Conservation (phyloP, 2,888 invertebrate genomes). For the Aricia artaxerxes region DNA sequence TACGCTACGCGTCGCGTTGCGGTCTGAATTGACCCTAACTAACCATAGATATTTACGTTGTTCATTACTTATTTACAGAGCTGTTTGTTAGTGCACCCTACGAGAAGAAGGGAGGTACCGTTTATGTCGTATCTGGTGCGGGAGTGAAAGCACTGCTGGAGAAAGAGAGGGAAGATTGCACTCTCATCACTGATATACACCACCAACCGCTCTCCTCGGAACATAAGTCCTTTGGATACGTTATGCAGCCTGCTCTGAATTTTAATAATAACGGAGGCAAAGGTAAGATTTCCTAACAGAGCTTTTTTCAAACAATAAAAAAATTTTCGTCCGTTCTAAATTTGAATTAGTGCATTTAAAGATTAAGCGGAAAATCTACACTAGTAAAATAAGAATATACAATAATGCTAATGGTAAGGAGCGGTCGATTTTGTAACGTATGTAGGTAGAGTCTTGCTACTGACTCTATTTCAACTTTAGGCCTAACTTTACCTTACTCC, state of each 20-base stretch:
- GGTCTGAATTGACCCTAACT: no score
- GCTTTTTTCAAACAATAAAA: no score
- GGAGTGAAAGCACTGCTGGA: constrained; percentile 45
- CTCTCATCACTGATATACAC: constrained; percentile 43
- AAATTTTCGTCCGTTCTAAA: no score
- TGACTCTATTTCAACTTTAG: no score
- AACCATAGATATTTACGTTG: no score
- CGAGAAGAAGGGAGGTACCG: constrained; percentile 52
- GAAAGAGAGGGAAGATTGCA: constrained; percentile 36
- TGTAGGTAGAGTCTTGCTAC: no score
- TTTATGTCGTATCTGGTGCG: constrained; percentile 61
- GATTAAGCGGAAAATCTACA: no score
- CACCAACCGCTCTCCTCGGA: constrained; percentile 48
- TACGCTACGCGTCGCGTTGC: no score
- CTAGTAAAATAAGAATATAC: background rate
- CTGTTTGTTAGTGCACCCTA: constrained; percentile 64
- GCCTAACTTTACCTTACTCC: no score
- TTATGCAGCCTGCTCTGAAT: background rate
- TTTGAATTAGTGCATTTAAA: no score
- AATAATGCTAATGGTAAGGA: no score
- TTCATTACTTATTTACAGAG: constrained; percentile 50
- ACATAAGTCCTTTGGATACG: background rate
- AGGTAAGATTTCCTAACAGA: background rate
- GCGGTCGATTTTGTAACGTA: no score
- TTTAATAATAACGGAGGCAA: background rate